A percentile compares a stretch with the other conserved stretches of the same genome.
phyloP scores from a whole-genome alignment of 2,888 invertebrate genomes.

The Phytoseiulus persimilis region DNA sequence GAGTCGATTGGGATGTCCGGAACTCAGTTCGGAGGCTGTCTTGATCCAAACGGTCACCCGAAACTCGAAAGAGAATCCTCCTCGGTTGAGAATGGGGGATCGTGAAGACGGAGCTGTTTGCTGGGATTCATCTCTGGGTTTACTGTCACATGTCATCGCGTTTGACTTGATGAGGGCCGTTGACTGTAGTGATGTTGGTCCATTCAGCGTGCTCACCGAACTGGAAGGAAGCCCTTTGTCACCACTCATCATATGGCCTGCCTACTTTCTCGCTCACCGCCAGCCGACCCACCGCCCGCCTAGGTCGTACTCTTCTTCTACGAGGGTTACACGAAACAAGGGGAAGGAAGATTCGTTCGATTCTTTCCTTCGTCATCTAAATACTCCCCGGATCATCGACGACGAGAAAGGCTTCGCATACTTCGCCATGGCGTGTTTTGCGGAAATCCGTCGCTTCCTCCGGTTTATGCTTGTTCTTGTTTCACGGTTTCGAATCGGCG shows the following conservation, averaged over 20 bases:
- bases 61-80: not conserved
- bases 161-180: not conserved
- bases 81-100: not conserved
- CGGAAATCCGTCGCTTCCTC: no score
- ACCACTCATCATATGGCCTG: not conserved
- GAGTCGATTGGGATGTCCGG: no score
- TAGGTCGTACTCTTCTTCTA: not conserved
- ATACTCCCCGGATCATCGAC: no score
- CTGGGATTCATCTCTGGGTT: not conserved
- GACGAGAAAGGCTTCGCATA: no score
- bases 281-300: not conserved
- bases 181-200: not conserved
- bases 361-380: not conserved
- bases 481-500: no score
- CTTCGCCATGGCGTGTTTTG: no score
- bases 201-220: not conserved
- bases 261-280: not conserved
- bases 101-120: not conserved
- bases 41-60: not conserved
- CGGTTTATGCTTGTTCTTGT: no score
- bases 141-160: not conserved
- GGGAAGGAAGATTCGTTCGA: not conserved
- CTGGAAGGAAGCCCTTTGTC: not conserved
- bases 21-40: not conserved
- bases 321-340: not conserved